These are phyloP conservation scores for Maniola hyperantus DNA, from an alignment of 2,888 invertebrate genomes.

Conservation along the genomic window DNA sequence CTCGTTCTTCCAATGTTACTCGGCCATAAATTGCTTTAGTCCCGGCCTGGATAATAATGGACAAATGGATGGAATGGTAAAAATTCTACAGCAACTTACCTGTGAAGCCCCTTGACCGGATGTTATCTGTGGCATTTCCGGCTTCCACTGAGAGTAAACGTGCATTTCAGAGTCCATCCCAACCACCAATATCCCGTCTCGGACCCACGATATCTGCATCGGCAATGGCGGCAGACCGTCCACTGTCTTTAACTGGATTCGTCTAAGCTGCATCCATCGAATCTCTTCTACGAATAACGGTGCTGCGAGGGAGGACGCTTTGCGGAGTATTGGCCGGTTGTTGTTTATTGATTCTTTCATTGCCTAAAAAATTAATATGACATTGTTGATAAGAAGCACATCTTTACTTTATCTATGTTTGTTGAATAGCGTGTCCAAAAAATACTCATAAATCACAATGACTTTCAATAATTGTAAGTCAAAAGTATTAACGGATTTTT, in stretches of 20 bases:
- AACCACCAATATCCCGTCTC: constrained; percentile 98
- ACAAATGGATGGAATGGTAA: no score
- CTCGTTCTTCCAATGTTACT: no score
- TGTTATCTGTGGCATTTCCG: constrained; percentile 75
- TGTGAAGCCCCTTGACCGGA: constrained; percentile 57
- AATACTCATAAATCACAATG: no score
- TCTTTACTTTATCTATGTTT: no score
- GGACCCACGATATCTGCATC: constrained; percentile 99
- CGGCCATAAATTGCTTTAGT: no score
- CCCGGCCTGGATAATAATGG: no score
- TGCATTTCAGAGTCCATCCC: constrained; percentile 99
- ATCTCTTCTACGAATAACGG: constrained; percentile 96
- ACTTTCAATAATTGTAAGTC: no score
- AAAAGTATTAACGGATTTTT: no score
- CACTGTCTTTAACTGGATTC: constrained; percentile 95
- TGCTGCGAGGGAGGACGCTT: constrained; percentile 95
- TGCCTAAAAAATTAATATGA: constrained; percentile 77
- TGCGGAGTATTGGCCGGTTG: constrained; percentile 92
- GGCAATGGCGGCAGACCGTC: constrained; percentile 98
- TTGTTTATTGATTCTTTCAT: constrained; percentile 93
- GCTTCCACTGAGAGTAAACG: constrained; percentile 99
- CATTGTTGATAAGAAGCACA: no score
- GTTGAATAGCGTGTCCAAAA: no score
- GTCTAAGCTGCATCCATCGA: constrained; percentile 97
- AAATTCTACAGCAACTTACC: constrained; percentile 55